These are phyloP conservation scores for Coreius guichenoti DNA, from an alignment of 2,797 vertebrate species.

Conservation along the genomic window DNA sequence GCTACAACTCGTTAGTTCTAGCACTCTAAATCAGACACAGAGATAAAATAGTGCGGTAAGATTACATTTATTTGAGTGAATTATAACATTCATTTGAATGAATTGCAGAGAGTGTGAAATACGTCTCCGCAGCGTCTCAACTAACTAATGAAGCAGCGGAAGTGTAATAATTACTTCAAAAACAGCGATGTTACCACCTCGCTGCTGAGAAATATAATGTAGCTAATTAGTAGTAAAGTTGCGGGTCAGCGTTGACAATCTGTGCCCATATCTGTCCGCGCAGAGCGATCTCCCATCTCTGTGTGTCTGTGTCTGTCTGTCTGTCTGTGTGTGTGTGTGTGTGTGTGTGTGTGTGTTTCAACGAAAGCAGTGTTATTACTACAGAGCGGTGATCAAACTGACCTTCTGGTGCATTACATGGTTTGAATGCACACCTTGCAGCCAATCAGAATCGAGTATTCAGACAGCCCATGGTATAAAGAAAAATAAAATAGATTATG, in stretches of 20 bases:
- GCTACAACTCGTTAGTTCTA: background rate
- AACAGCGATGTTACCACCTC: background rate
- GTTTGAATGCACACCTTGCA: background rate
- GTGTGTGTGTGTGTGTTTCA: too few species aligned
- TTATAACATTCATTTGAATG: background rate
- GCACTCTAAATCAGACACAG: background rate
- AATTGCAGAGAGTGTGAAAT: background rate
- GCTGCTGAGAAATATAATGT: background rate
- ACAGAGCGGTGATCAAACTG: background rate
- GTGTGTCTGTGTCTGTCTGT: too few species aligned
- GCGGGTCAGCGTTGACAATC: background rate
- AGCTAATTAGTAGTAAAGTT: background rate
- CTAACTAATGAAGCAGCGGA: background rate
- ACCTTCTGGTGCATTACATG: background rate
- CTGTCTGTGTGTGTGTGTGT: too few species aligned
- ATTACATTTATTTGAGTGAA: background rate
- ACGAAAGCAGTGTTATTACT: background rate
- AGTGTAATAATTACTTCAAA: background rate
- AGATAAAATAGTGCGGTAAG: background rate
- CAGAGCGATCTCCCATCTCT: background rate
- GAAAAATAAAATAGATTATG: background rate
- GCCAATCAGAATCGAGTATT: background rate
- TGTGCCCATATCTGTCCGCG: background rate
- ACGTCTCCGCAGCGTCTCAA: background rate
- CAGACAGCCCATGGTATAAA: background rate